Percentiles rank a stretch among this genome's conserved stretches.
These are phyloP conservation scores for Athalia circularis DNA, from an alignment of 2,888 invertebrate species.

Conservation along the genomic window DNA sequence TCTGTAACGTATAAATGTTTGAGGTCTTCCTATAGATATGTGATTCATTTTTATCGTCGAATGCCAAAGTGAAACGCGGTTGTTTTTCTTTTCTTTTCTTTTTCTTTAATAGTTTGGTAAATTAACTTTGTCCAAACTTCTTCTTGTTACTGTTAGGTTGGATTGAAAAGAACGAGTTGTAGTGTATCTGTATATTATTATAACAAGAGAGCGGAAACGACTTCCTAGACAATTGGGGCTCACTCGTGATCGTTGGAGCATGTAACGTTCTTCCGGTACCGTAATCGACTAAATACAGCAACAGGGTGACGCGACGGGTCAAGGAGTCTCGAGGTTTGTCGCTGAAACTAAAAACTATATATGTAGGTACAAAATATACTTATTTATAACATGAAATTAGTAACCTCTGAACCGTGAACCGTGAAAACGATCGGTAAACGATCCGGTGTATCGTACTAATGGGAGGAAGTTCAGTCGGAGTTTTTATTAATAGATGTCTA, in stretches of 20 bases:
- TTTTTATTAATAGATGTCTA: too few species aligned
- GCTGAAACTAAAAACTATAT: constrained; percentile 5
- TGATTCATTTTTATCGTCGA: too few species aligned
- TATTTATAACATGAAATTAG: not conserved
- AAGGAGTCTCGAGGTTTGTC: constrained; percentile 8
- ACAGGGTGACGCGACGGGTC: constrained; percentile 28
- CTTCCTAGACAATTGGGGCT: constrained; percentile 42
- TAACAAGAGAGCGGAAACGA: constrained; percentile 36
- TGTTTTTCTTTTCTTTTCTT: too few species aligned
- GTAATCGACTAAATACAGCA: constrained; percentile 40
- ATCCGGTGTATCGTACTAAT: not conserved
- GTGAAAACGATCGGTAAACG: constrained; percentile 25
- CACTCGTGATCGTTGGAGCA: constrained; percentile 39
- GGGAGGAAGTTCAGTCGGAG: too few species aligned
- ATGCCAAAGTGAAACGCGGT: too few species aligned
- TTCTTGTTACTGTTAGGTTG: too few species aligned
- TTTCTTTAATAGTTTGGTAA: too few species aligned
- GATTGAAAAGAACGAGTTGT: too few species aligned
- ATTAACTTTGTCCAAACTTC: too few species aligned
- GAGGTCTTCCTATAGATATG: too few species aligned
- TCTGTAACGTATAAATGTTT: too few species aligned
- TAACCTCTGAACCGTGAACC: constrained; percentile 31
- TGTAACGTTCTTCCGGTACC: constrained; percentile 43
- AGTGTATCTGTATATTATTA: too few species aligned
- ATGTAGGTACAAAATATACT: not conserved